These are phyloP conservation scores for Pinna nobilis DNA, from an alignment of 1,140 invertebrate genomes.

Conservation along the genomic window DNA sequence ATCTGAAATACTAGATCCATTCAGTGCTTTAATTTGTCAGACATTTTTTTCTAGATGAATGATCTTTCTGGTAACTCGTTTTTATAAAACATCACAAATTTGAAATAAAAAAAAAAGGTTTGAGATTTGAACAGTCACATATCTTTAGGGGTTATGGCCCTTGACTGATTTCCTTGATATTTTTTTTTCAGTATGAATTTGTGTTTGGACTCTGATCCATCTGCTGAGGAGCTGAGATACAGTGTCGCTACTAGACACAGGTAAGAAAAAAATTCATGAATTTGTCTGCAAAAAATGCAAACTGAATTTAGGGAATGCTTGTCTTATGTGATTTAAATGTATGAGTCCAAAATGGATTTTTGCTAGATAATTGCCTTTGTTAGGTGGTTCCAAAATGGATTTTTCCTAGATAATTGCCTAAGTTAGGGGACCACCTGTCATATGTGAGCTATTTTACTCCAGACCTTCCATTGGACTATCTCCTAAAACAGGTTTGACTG, in stretches of 20 bases:
- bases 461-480: too few species aligned
- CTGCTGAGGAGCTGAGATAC: slow-evolving; percentile 69
- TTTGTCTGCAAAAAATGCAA: background rate
- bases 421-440: too few species aligned
- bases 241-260: slow-evolving; percentile 68
- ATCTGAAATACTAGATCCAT: background rate
- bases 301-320: background rate
- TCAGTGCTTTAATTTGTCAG: too few species aligned
- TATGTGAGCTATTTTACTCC: too few species aligned
- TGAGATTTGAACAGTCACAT: too few species aligned
- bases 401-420: too few species aligned
- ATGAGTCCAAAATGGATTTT: too few species aligned
- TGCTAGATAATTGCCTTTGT: too few species aligned
- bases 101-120: background rate
- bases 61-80: background rate
- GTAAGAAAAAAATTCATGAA: slow-evolving; percentile 36
- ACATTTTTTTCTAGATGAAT: background rate
- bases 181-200: slow-evolving; percentile 68
- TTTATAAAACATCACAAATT: background rate
- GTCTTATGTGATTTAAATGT: too few species aligned
- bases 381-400: too few species aligned
- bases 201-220: slow-evolving; percentile 71
- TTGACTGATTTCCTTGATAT: background rate
- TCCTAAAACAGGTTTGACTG: too few species aligned
- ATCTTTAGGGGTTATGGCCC: too few species aligned